A percentile compares a stretch with the other conserved stretches of the same genome.
Conservation (phyloP, 2,113 vertebrate species). For the Mobula birostris region DNA sequence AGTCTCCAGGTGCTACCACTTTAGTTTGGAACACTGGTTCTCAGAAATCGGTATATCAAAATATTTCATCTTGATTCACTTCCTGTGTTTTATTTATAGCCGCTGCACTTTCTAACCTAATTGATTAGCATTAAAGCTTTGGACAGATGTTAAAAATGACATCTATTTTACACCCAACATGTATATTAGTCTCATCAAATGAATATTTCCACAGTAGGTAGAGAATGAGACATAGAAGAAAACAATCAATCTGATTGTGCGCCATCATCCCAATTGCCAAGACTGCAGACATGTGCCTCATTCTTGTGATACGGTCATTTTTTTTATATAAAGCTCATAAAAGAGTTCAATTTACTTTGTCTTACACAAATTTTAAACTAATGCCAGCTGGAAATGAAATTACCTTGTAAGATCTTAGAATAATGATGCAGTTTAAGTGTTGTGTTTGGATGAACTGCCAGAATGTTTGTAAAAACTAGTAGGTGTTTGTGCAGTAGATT, state of each 20-base stretch:
- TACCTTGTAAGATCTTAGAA: conserved; percentile 64
- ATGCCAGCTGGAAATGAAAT: conserved; percentile 62
- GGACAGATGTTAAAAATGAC: too few species aligned
- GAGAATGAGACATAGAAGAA: conserved; percentile 65
- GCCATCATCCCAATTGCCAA: conserved; percentile 58
- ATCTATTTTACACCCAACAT: conserved; percentile 22
- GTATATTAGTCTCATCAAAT: conserved; percentile 56
- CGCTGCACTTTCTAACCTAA: neutral
- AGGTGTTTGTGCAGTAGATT: conserved; percentile 84
- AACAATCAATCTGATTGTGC: conserved; percentile 70
- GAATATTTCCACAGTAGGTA: conserved; percentile 61
- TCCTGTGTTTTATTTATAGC: neutral
- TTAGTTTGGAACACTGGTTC: neutral
- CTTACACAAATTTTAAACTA: conserved; percentile 56
- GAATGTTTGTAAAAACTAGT: conserved; percentile 84
- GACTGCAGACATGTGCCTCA: conserved; percentile 54
- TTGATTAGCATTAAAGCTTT: neutral
- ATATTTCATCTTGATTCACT: neutral
- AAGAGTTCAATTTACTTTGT: conserved; percentile 64
- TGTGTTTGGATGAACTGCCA: conserved; percentile 87
- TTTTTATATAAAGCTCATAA: conserved; percentile 37
- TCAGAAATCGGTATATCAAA: neutral
- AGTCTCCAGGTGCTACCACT: neutral
- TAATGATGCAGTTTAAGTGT: conserved; percentile 80
- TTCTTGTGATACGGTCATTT: conserved; percentile 55